Evolutionary conservation across 2,113 vertebrate genomes (phyloP), one percentile per base, ranked within the genome.

Genomic region (Crotalus helleri): DNA sequence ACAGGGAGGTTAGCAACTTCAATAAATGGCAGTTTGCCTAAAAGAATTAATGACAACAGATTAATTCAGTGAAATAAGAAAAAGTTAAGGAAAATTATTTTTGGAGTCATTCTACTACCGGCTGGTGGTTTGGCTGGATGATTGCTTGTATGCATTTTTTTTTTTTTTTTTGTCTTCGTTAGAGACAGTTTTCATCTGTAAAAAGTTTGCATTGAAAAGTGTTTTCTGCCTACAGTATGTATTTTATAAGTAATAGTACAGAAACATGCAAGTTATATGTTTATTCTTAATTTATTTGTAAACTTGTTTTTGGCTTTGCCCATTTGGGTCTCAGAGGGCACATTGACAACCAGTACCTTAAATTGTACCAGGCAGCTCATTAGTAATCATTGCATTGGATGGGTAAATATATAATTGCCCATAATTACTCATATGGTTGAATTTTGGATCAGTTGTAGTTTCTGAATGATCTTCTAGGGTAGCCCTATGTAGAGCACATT

Each of bases 91-190:
- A 69, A 26, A 23, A 64, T 13, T 15, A 11, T 2, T 29, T 91
- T 57, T 23, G 15, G 7, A 13, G 8, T 19, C 5, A 54, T 59
- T 29, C 21, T 53, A 54, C 93, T 96, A 94, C 94, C 95, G 93
- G 93, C 96, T 96, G 58, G 95, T 96, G 96, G 94, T 53, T 92
- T 21, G 94, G 59, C 29, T 53, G 44, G 44, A 9, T 59, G 12
- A 58, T 6, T 57, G 15, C 53, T 44, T 88, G 6, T 24, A 46
- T 29, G 21, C 8, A 24, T 57, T 49, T 21, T n/a, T 49, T 49
- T n/a, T n/a, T 21, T n/a, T 21, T 49, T 49, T 21, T 26, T 19
- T 11, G 2, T 39, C 26, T 54, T 15, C 26, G 3, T 54, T 44
- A 74, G 19, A 51, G 89, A 55, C n/a, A 26, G 33, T 54, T 86